Conservation (phyloP, 2,888 invertebrate species). For the Reticulitermes lucifugus region DNA sequence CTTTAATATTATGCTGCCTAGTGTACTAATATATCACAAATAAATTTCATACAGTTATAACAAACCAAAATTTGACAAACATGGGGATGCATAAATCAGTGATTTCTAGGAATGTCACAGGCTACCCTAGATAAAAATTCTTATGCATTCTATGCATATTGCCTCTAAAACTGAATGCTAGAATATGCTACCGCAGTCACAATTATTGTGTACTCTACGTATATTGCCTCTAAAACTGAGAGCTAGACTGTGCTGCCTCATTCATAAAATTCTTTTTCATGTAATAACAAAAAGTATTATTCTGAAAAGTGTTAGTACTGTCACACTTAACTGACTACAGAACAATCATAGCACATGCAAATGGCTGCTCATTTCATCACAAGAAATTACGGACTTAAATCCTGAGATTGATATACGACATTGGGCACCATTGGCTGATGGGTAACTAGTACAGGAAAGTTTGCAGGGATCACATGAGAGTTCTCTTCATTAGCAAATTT, state of each 20-base stretch:
- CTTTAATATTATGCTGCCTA: too few relatives aligned
- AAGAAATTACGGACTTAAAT: background rate
- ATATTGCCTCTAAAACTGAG: too few relatives aligned
- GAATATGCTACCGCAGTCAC: too few relatives aligned
- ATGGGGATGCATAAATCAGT: background rate
- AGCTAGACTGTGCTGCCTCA: too few relatives aligned
- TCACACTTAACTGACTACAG: background rate
- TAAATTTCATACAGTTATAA: background rate
- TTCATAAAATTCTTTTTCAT: too few relatives aligned
- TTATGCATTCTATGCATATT: too few relatives aligned
- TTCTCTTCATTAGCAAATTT: background rate
- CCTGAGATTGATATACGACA: background rate
- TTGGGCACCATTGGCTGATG: background rate
- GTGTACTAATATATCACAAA: too few relatives aligned
- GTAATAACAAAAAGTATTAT: background rate
- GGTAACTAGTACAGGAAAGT: background rate
- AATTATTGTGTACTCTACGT: too few relatives aligned
- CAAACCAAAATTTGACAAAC: background rate
- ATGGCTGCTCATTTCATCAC: background rate
- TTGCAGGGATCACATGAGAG: background rate
- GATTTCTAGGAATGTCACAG: background rate
- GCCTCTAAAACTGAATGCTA: too few relatives aligned
- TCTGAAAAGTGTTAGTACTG: background rate
- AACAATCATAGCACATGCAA: background rate
- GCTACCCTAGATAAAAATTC: too few relatives aligned